Percentiles rank a stretch among this genome's conserved stretches.
phyloP scores from a whole-genome alignment of 2,113 vertebrate genomes.

The Sterrhoptilus dennistouni region DNA sequence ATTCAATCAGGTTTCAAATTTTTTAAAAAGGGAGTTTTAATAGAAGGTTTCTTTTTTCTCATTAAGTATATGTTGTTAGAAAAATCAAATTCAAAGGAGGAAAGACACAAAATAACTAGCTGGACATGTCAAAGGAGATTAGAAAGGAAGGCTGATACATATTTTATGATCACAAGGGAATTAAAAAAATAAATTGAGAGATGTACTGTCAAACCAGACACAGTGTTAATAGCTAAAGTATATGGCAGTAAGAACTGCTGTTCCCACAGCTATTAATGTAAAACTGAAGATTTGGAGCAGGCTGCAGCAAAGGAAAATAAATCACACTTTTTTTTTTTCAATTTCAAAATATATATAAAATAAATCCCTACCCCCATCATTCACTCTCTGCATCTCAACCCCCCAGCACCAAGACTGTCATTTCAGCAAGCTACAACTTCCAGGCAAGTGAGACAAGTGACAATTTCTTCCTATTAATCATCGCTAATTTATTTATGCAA shows the following conservation, averaged over 20 bases:
- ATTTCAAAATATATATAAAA: constrained; percentile 29
- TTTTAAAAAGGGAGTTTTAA: not conserved
- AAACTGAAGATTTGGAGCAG: constrained; percentile 58
- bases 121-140: constrained; percentile 52
- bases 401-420: not conserved
- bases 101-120: constrained; percentile 35
- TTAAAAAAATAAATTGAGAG: constrained; percentile 52
- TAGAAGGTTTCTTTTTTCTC: not conserved
- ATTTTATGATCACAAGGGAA: constrained; percentile 25
- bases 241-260: constrained; percentile 48
- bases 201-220: constrained; percentile 58
- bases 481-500: constrained; percentile 31
- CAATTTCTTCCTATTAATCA: constrained; percentile 29
- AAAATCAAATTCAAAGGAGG: constrained; percentile 10
- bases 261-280: constrained; percentile 62
- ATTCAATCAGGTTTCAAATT: not conserved
- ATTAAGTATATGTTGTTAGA: not conserved
- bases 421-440: constrained; percentile 1
- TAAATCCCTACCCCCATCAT: constrained; percentile 2
- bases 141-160: constrained; percentile 30
- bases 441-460: constrained; percentile 24
- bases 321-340: constrained; percentile 24
- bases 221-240: constrained; percentile 52
- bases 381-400: not conserved
- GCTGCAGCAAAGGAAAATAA: constrained; percentile 55